A percentile compares a stretch with the other conserved stretches of the same genome.
Evolutionary conservation across 2,113 vertebrate genomes (phyloP).

Genomic region (Oplegnathus fasciatus): DNA sequence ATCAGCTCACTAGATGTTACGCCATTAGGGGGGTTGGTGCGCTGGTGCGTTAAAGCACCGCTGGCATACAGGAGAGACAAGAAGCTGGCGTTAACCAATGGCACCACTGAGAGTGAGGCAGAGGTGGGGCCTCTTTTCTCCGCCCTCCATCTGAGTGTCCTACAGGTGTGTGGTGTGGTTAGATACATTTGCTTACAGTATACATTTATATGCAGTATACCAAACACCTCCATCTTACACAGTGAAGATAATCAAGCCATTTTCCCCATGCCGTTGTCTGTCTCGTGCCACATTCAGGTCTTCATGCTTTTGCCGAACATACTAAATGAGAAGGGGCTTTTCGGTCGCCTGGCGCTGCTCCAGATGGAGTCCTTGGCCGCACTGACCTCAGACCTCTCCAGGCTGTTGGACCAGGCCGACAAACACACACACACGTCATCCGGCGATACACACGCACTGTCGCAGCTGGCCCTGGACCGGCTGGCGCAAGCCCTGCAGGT

Average conservation of each 20-base stretch:
- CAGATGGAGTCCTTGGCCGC: conserved; percentile 92
- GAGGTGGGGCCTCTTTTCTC: conserved; percentile 89
- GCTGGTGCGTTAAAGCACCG: conserved; percentile 96
- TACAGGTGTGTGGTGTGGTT: conserved; percentile 88
- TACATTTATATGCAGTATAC: no score
- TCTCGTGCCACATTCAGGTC: conserved; percentile 84
- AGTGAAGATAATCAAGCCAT: background rate
- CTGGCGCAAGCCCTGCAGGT: conserved; percentile 96
- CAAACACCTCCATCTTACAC: background rate
- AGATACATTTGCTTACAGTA: background rate
- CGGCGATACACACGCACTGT: conserved; percentile 81
- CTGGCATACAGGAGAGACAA: conserved; percentile 89
- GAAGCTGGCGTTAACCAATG: conserved; percentile 84
- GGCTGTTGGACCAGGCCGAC: conserved; percentile 90
- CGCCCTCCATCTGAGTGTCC: conserved; percentile 93
- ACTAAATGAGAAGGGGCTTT: conserved; percentile 94
- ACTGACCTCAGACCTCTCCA: conserved; percentile 76
- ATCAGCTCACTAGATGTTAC: conserved; percentile 94
- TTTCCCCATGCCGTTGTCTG: background rate
- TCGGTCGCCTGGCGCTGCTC: conserved; percentile 92
- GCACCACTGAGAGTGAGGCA: conserved; percentile 59
- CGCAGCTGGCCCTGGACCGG: conserved; percentile 93
- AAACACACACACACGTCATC: conserved; percentile 90
- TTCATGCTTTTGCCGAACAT: conserved; percentile 91
- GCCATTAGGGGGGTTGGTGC: conserved; percentile 90